These are phyloP conservation scores for Chaetodon trifascialis DNA, from an alignment of 2,113 vertebrate species.

Conservation along the genomic window DNA sequence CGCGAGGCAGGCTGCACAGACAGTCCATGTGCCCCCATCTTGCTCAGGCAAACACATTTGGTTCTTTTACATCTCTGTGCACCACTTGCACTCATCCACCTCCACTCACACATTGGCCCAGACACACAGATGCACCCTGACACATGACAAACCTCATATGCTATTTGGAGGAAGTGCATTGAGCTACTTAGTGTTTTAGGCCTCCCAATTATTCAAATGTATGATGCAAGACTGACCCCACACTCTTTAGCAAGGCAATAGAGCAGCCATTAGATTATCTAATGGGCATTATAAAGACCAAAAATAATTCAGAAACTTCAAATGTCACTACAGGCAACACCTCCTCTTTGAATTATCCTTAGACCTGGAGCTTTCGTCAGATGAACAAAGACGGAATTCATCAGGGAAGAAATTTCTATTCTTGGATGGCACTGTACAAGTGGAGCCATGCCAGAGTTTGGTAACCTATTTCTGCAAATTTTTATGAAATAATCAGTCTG, in stretches of 20 bases:
- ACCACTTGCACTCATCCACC: slow-evolving; percentile 62
- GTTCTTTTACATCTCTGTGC: slow-evolving; percentile 63
- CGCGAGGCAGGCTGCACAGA: slow-evolving; percentile 61
- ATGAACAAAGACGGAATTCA: slow-evolving; percentile 36
- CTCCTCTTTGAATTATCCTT: slow-evolving; percentile 29
- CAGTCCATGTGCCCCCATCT: slow-evolving; percentile 31
- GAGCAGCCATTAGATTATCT: slow-evolving; percentile 54
- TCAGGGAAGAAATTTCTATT: slow-evolving; percentile 47
- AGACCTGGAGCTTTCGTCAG: slow-evolving; percentile 40
- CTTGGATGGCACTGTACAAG: slow-evolving; percentile 10
- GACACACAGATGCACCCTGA: slow-evolving; percentile 70
- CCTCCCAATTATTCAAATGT: slow-evolving; percentile 77
- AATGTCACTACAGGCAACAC: slow-evolving; percentile 43
- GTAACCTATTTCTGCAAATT: slow-evolving; percentile 21
- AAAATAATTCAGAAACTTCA: slow-evolving; percentile 30
- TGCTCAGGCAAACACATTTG: slow-evolving; percentile 61
- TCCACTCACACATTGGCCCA: slow-evolving; percentile 61
- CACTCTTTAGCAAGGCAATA: slow-evolving; percentile 53
- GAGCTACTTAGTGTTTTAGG: slow-evolving; percentile 63
- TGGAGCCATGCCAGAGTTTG: slow-evolving; percentile 38
- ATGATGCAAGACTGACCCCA: slow-evolving; percentile 55
- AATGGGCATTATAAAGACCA: slow-evolving; percentile 23
- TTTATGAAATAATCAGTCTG: slow-evolving; percentile 31
- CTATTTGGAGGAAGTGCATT: slow-evolving; percentile 56
- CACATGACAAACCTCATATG: slow-evolving; percentile 79